Base-by-base conservation (phyloP, 53 echinoderm and acorn worm genomes). In the Echinarachnius parma region DNA sequence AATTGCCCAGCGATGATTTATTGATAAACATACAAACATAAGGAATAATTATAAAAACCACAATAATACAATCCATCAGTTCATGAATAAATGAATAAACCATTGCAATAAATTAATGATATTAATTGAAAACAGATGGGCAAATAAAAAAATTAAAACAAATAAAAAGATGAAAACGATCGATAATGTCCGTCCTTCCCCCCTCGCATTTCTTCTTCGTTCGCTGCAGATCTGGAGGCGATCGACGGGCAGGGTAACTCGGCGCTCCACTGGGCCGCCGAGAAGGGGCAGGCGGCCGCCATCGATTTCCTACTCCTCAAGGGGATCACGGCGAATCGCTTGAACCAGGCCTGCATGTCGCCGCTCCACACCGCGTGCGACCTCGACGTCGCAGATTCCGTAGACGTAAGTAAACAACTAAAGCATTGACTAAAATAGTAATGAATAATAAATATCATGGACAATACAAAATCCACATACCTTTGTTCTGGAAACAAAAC, bases 351-450 rank as follows among this genome's bases (percentile, higher is more conserved):
- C 26, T 78, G 80, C 27, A 85, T 89, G 82, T 62, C 93, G 0
- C 82, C 93, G 0, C 76, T 92, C 0, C 93, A 92, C 59, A 58
- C 82, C 1, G 89, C 86, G 9, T 84, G 84, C 23, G 93, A 92
- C 30, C 59, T 55, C n/a, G 74, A 85, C 14, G 82, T 77, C 15
- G 50, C 63, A 4, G 71, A 63, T 21, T 61, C 89, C 21, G 75
- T 83, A 37, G 69, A 76, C 71, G 93, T 92, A 58, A 59, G 84
- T 53, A n/a, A n/a, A n/a, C n/a, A n/a, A n/a, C n/a, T n/a, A n/a
- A n/a, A n/a, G n/a, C n/a, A n/a, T n/a, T n/a, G n/a, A n/a, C n/a
- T n/a, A n/a, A n/a, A n/a, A n/a, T n/a, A n/a, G n/a, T n/a, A n/a
- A n/a, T n/a, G n/a, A n/a, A n/a, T n/a, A n/a, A n/a, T n/a, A n/a